Evolutionary conservation across 2,888 invertebrate genomes (phyloP), one percentile per base, ranked within the genome.

Genomic region (Cyclophora punctaria): DNA sequence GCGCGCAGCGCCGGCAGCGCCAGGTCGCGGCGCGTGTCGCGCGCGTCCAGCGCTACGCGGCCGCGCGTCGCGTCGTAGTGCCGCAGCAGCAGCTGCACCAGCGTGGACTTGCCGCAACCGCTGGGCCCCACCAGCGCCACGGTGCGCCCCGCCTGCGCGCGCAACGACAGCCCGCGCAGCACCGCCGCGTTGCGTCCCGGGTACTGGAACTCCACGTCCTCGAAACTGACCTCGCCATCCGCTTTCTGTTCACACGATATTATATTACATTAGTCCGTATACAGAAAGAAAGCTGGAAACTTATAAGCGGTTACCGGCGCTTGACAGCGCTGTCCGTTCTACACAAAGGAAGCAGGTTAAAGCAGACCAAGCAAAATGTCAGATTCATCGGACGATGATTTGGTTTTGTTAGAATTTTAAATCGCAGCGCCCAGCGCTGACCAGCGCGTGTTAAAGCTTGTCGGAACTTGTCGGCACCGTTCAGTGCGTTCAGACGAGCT

Each of bases 91-190:
- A 96, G 78, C 57, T 95, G 94, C 63, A 95, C 89, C 48, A 94
- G 90, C 0, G 95, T 95, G 3, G 94, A 94, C 79, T 96, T 96
- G 3, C 95, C 95, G 66, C 94, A 94, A 7, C 95, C 95, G 53
- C 92, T 92, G 40, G 92, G 91, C 1, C 91, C 93, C 6, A 94
- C 94, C 47, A 94, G 80, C 2, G 94, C 96, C 0, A 95, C 90
- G 46, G 93, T 94, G 60, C 90, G 63, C 0, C 94, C 93, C 3
- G 92, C 90, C 34, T 85, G 78, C 40, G 95, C 90, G 47, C 87
- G 81, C 52, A 95, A 79, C 61, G 75, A 71, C 34, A 93, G 75
- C 0, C 92, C 93, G 59, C 92, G 90, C 42, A 97, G 87, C 3
- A 97, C 93, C 37, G 90, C 90, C 5, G 91, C 90, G 7, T 91